Conservation (phyloP, 2,797 vertebrate species). For the Calcarius lapponicus region DNA sequence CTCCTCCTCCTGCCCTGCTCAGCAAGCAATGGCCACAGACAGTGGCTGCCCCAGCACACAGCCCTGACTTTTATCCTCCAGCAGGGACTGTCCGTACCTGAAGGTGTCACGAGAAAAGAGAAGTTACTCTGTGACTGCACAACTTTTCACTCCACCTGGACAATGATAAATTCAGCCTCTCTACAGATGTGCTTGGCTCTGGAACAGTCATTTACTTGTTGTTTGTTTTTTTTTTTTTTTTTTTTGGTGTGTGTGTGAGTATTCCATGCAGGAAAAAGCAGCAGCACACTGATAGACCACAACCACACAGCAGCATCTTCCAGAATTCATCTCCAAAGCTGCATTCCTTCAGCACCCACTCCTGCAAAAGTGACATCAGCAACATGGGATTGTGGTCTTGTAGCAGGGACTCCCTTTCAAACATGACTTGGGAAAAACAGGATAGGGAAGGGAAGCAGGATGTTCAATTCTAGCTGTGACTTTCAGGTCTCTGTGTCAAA, state of each 20-base stretch:
- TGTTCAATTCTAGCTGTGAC: background rate
- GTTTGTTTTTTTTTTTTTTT: too few relatives aligned
- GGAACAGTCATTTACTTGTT: background rate
- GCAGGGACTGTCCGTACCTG: background rate
- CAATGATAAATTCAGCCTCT: background rate
- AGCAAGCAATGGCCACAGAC: background rate
- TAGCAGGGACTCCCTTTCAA: background rate
- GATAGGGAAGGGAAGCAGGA: background rate
- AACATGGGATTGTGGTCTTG: background rate
- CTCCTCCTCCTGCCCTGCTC: background rate
- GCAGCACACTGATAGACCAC: background rate
- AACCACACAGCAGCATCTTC: background rate
- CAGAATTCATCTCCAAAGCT: background rate
- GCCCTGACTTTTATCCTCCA: background rate
- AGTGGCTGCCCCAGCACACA: background rate
- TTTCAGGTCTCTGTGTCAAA: background rate
- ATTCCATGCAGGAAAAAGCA: background rate
- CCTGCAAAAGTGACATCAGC: background rate
- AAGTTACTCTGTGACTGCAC: background rate
- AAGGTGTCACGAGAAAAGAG: fast-evolving
- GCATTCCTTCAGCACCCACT: background rate
- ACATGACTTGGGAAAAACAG: background rate
- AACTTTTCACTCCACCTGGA: background rate
- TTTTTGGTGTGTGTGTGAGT: background rate
- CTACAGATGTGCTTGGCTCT: background rate